Evolutionary conservation across 1,140 invertebrate species (phyloP).

Genomic region (Zaprionus tsacasi): DNA sequence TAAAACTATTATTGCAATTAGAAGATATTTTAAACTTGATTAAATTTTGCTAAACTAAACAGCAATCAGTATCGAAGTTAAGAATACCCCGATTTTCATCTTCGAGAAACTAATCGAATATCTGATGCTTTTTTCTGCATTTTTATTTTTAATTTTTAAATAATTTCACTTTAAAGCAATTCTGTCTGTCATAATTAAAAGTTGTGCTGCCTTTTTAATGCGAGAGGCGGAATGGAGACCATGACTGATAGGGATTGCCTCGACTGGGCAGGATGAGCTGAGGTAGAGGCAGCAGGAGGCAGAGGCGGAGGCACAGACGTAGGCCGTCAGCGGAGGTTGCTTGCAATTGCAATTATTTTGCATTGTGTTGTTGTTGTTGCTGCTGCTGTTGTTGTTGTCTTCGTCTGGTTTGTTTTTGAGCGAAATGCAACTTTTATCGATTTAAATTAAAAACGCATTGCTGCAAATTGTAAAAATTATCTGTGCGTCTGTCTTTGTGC

Average conservation of each 20-base stretch:
- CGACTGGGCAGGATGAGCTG: not conserved
- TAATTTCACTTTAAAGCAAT: conserved; percentile 25
- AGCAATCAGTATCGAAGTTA: too few species aligned
- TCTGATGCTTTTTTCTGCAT: not conserved
- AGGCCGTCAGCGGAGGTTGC: conserved; percentile 55
- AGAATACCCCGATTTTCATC: too few species aligned
- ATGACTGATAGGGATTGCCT: conserved; percentile 23
- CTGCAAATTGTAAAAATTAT: conserved; percentile 82
- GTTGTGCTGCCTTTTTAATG: conserved; percentile 34
- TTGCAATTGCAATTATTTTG: conserved; percentile 66
- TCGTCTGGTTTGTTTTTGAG: conserved; percentile 66
- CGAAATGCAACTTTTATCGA: conserved; percentile 80
- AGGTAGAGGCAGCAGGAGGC: not conserved
- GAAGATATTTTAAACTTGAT: too few species aligned
- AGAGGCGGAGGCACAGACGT: conserved; percentile 8
- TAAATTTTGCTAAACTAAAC: too few species aligned
- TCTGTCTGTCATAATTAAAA: conserved; percentile 45
- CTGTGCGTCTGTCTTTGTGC: conserved; percentile 59
- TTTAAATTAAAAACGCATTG: conserved; percentile 82
- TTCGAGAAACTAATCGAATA: not conserved
- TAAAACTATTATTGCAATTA: too few species aligned
- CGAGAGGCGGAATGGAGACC: conserved; percentile 15
- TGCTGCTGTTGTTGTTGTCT: conserved; percentile 33
- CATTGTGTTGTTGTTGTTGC: conserved; percentile 53
- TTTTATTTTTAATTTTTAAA: not conserved